Base-by-base conservation (phyloP, 2,113 vertebrate species). In the Ivindomyrus marchei region DNA sequence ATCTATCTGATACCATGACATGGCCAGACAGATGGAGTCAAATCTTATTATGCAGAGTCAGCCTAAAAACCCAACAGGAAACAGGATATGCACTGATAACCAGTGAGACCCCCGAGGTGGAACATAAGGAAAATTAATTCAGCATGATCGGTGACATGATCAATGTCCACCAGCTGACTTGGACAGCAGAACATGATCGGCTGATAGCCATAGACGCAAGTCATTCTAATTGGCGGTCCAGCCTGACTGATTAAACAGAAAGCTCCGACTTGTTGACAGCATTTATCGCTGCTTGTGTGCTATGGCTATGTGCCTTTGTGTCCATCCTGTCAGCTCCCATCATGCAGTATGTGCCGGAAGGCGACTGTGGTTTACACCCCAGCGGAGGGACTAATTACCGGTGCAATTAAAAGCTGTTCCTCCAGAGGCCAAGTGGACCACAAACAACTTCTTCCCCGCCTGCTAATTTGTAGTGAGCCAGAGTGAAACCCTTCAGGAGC, bases 341-440 rank as follows among this genome's bases (percentile, higher is more conserved):
- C 36, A 11, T 4, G 1, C 74, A 80, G 74, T 17, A 80, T 19
- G 17, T 19, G 36, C 17, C 31, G 31, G 17, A 80, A 80, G 74
- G 36, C 36, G 36, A 80, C 17, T 42, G 31, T 13, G 17, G 15
- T 39, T 42, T 42, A 19, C 74, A 80, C 17, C 31, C 74, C 74
- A 80, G 36, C 36, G 13, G 31, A 42, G 74, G 36, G 36, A 80
- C 74, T 80, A 80, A 80, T 80, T 80, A 80, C 31, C 74, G 36
- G 17, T 80, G 74, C 74, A 80, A 80, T 42, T 70, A 80, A 80
- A 80, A 80, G 74, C 74, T 80, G 74, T 42, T 80, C 36, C 74
- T 42, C 74, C 83, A 27, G 83, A 46, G 83, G 83, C 45, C 39
- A 85, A 85, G 21, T 47, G 77, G 7, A 45, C 77, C 77, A 83